A percentile compares a stretch with the other conserved stretches of the same genome.
Conservation (phyloP, 2,113 vertebrate genomes). For the Neodon shergylaensis region DNA sequence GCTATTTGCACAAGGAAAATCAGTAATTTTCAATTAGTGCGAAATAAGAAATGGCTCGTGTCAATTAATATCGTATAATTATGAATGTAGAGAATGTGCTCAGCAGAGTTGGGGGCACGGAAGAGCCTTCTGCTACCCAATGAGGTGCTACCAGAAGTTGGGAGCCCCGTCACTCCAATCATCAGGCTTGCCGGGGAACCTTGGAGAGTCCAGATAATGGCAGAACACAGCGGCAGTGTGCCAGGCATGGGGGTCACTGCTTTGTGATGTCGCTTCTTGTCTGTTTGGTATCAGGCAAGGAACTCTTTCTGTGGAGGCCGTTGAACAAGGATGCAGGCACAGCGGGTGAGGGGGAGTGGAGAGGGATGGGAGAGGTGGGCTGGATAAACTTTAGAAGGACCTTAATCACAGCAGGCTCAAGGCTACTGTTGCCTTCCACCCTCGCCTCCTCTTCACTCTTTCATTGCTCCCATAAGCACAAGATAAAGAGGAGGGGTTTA, state of each 20-base stretch:
- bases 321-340: background rate
- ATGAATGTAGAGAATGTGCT: slow-evolving; percentile 52
- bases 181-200: rapidly evolving
- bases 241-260: rapidly evolving
- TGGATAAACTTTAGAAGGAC: background rate
- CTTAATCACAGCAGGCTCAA: background rate
- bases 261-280: background rate
- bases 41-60: slow-evolving; percentile 74
- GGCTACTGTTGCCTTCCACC: background rate
- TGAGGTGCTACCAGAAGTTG: background rate
- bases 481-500: background rate
- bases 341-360: rapidly evolving
- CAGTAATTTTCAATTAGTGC: slow-evolving; percentile 81
- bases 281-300: background rate
- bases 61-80: slow-evolving; percentile 63
- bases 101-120: background rate
- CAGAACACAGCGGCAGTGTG: rapidly evolving
- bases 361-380: background rate
- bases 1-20: slow-evolving; percentile 60
- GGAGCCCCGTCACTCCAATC: rapidly evolving
- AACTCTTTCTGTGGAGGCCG: background rate
- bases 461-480: background rate
- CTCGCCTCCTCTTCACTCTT: background rate
- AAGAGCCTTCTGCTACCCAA: background rate
- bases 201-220: rapidly evolving